Base-by-base conservation (phyloP, 2,888 invertebrate genomes). In the Agrochola lychnidis region DNA sequence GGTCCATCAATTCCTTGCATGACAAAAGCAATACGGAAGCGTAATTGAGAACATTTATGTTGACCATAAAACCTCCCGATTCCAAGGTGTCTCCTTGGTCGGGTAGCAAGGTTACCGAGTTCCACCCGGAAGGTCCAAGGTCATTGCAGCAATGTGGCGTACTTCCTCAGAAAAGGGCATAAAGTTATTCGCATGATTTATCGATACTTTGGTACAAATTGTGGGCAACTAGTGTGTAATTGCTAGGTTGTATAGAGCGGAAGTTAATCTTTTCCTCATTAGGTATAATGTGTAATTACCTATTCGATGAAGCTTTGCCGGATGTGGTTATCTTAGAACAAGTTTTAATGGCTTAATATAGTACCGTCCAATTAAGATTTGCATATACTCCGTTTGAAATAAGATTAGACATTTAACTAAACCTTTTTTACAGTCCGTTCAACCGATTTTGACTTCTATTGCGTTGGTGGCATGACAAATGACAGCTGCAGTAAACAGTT, bases 101-200 rank as follows among this genome's bases (percentile, higher is more conserved):
- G 71, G 53, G 82, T 83, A 67, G 75, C 82, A 86, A 73, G 84
- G 83, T 68, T 79, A 86, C 80, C 74, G 75, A 62, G 75, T 87
- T 80, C 84, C 83, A 80, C 25, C 56, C 85, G 86, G 87, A 89
- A 84, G 76, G 70, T 42, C 73, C 76, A 88, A 90, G 87, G 88
- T 79, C 79, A 81, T 36, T 76, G 81, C 86, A 76, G 72, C 64
- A 70, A 61, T 59, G 62, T 79, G 64, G 61, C 30, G 61, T 67
- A 63, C 36, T 74, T 74, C 70, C 62, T 61, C 68, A 48, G 68
- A 78, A 76, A 76, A 70, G 68, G 67, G 72, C 61, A 75, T 66
- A 67, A 53, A 76, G 51, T 56, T 74, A 72, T 84, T 61, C 77
- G 62, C 74, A 53, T 73, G 75, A 83, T 81, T 72, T 85, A 82